Base-by-base conservation (phyloP, 2,113 vertebrate species). In the Suncus etruscus region DNA sequence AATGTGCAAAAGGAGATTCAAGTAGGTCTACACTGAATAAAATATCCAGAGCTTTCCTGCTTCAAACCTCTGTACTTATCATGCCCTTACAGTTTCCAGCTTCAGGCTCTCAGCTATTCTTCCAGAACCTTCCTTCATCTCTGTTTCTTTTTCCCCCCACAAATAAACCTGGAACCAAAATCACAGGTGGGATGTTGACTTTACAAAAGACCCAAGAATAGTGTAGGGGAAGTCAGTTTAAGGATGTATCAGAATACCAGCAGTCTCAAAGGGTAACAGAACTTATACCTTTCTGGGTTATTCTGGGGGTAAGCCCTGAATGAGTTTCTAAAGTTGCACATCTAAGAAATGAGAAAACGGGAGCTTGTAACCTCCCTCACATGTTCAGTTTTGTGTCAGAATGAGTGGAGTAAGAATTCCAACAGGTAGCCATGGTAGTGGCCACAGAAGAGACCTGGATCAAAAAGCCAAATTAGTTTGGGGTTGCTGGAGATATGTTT, bases 61-160 rank as follows among this genome's bases (percentile, higher is more conserved):
- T 6, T 48, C 50, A 0, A 20, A 5, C 14, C 15, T 16, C n/a
- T 0, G 2, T 6, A 0, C 29, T 3, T 15, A 12, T 25, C 25
- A 11, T 24, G 1, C 6, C 11, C 22, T 74, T 27, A 54, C 2
- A 4, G 8, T 69, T 9, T n/a, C 66, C 24, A 82, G 20, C 11
- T 24, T 11, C 31, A 11, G 0, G 8, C 31, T 45, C 68, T 77
- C 29, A 61, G 12, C 4, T 45, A 1, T 15, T 14, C 29, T 51
- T 47, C 24, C 3, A 65, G 48, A 8, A 22, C 31, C 14, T n/a
- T 29, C 29, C 22, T 3, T 50, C 10, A 9, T 2, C 1, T 50
- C 51, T 48, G 2, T 0, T n/a, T 83, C 74, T 77, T 61, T 24
- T 39, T 39, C 5, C 39, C 39, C 39, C 81, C 29, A 25, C 69